phyloP scores from a whole-genome alignment of 2,113 vertebrate genomes.

The Tachuris rubrigastra region DNA sequence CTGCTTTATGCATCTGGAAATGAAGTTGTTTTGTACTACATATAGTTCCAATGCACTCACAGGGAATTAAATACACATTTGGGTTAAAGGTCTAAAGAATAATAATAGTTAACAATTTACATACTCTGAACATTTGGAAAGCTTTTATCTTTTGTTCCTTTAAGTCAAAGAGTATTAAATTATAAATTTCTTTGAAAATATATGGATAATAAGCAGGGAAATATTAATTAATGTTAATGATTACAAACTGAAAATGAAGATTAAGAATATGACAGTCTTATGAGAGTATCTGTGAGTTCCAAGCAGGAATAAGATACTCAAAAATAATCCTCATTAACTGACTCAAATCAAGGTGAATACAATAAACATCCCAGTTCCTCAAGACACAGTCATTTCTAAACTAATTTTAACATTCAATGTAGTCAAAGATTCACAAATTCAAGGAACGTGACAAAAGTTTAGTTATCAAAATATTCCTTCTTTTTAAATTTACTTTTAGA shows the following conservation, averaged over 20 bases:
- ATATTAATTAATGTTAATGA: conserved; percentile 7
- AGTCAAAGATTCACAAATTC: background rate
- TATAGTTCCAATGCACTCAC: fast-evolving
- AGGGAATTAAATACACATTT: background rate
- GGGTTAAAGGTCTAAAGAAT: background rate
- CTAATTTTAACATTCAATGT: background rate
- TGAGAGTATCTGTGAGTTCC: background rate
- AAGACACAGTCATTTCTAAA: background rate
- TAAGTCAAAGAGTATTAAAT: background rate
- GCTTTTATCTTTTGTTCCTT: background rate
- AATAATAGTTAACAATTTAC: background rate
- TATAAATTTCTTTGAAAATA: background rate
- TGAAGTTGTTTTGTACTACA: background rate
- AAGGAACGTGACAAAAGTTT: background rate
- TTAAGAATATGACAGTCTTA: background rate
- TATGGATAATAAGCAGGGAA: background rate
- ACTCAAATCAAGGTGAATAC: background rate
- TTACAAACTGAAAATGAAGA: background rate
- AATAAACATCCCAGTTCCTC: background rate
- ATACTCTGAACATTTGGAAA: background rate
- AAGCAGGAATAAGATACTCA: background rate
- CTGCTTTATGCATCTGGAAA: background rate
- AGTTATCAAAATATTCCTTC: background rate
- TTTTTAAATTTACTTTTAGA: background rate
- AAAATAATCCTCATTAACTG: background rate